A percentile compares a stretch with the other conserved stretches of the same genome.
These are phyloP conservation scores for Pangasius larnaudii DNA, from an alignment of 2,797 vertebrate species.

Conservation along the genomic window DNA sequence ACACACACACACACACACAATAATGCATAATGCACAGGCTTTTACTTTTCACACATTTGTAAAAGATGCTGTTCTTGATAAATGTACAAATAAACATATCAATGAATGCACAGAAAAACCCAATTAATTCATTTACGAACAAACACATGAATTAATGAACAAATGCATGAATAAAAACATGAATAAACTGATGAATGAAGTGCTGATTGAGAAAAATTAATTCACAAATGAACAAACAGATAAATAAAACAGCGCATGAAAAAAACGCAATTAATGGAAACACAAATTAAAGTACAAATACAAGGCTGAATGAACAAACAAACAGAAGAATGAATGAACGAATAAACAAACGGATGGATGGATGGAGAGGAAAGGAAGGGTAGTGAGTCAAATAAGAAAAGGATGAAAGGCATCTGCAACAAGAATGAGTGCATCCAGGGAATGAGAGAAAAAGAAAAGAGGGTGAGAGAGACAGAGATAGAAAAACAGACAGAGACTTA, in stretches of 20 bases:
- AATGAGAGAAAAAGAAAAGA: not conserved
- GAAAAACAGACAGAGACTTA: not conserved
- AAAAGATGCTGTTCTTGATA: not conserved
- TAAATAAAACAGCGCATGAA: not conserved
- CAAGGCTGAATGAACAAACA: slow-evolving; percentile 3
- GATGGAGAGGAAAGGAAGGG: not conserved
- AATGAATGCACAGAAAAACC: not conserved
- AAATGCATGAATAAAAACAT: not conserved
- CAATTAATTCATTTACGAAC: not conserved
- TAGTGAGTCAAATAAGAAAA: not conserved
- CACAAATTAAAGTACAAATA: not conserved
- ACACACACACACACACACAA: not conserved
- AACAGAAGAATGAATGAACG: not conserved
- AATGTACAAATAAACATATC: not conserved
- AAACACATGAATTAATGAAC: not conserved
- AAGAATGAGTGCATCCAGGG: not conserved
- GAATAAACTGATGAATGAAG: not conserved
- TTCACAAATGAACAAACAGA: not conserved
- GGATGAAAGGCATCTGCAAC: not conserved
- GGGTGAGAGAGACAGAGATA: not conserved
- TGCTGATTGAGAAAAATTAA: not conserved
- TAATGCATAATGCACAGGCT: not conserved
- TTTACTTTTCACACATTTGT: not conserved
- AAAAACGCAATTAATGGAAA: not conserved
- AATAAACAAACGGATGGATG: not conserved